A percentile compares a stretch with the other conserved stretches of the same genome.
Evolutionary conservation across 2,113 vertebrate genomes (phyloP).

Genomic region (Girardinichthys multiradiatus): DNA sequence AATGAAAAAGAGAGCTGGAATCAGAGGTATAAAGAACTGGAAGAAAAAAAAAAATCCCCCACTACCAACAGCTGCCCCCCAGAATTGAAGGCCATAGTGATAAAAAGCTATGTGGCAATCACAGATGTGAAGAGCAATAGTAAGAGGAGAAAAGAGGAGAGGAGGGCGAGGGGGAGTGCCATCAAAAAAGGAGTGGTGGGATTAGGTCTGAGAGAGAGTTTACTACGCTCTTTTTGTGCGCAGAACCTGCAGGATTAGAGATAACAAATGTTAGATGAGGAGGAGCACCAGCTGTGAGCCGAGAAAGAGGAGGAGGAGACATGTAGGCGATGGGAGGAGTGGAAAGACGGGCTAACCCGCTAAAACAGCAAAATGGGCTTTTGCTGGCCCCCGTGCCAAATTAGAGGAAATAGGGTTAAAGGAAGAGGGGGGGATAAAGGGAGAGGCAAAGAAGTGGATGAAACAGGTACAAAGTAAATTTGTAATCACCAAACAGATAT

Average conservation of each 20-base stretch:
- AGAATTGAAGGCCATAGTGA: slow-evolving; percentile 72
- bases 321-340: slow-evolving; percentile 34
- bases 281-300: slow-evolving; percentile 78
- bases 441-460: slow-evolving; percentile 37
- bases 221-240: slow-evolving; percentile 79
- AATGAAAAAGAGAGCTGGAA: slow-evolving; percentile 52
- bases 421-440: slow-evolving; percentile 35
- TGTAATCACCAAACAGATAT: slow-evolving; percentile 73
- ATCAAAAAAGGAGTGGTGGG: slow-evolving; percentile 77
- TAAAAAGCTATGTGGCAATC: slow-evolving; percentile 79
- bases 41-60: slow-evolving; percentile 29
- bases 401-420: slow-evolving; percentile 47
- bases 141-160: slow-evolving; percentile 65
- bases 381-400: slow-evolving; percentile 67
- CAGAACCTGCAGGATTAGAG: slow-evolving; percentile 83
- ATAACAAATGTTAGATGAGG: slow-evolving; percentile 81
- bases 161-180: slow-evolving; percentile 64
- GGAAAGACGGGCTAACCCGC: slow-evolving; percentile 54
- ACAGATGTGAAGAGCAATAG: slow-evolving; percentile 76
- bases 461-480: slow-evolving; percentile 64
- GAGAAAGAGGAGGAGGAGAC: slow-evolving; percentile 50
- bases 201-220: slow-evolving; percentile 82
- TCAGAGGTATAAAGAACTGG: slow-evolving; percentile 63
- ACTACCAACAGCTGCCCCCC: slow-evolving; percentile 65
- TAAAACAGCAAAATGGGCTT: slow-evolving; percentile 75